Base-by-base conservation (phyloP, 2,888 invertebrate species). In the Lymantria dispar region DNA sequence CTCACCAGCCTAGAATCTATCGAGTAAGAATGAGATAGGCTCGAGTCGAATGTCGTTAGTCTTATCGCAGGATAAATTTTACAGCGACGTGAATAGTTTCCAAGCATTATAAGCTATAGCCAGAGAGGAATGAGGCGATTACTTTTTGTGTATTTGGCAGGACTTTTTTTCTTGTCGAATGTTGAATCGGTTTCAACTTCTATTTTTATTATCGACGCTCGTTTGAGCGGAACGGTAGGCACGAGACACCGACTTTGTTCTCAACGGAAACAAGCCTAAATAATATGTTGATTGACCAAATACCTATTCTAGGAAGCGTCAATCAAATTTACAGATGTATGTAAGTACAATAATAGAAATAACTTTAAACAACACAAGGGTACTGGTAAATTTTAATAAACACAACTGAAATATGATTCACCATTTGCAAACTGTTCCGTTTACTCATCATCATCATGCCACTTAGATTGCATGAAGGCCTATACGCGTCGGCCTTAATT, bases 41-140 rank as follows among this genome's bases (percentile, higher is more conserved):
- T 64, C 58, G 64, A 77, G 49, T 80, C 78, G 70, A 73, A 70
- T 74, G 70, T 70, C 74, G 74, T 71, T 70, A 74, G 74, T 78
- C 79, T 90, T 87, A 89, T 90, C 89, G 85, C 83, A 86, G 88
- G 89, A 87, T 84, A 86, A 87, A 83, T 75, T 83, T 84, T 78
- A 83, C 80, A 76, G 81, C 83, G 81, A 83, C 79, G 80, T 84
- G 83, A 87, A 87, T 87, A 87, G 85, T 85, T 83, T 80, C 76
- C 73, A 72, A 80, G 78, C 84, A 78, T 85, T 81, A 33, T 22
- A 22, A 22, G 22, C 22, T 22, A 22, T 10, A 83, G 83, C 80
- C 80, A 78, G 83, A 86, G 73, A 82, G 85, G 83, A 87, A 84
- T 78, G 84, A 80, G 80, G 74, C 78, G 79, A 83, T 77, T 74